phyloP scores from a whole-genome alignment of 1,140 invertebrate genomes.

The Doryteuthis pealeii region DNA sequence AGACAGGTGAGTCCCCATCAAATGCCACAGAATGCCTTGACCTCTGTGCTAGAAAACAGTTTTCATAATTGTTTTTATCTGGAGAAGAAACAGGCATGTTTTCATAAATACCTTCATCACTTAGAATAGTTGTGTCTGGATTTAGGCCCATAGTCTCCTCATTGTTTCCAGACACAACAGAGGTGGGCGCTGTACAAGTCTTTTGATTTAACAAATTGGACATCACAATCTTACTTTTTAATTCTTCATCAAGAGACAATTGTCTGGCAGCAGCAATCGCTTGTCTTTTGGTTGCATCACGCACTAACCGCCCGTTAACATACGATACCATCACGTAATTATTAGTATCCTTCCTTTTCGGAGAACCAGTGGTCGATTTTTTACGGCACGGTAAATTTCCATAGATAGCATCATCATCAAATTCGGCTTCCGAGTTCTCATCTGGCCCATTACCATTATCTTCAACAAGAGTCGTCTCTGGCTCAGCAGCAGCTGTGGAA shows the following conservation, averaged over 20 bases:
- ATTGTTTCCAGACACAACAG: not conserved
- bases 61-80: slow-evolving; percentile 4
- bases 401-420: not conserved
- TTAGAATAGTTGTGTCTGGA: not conserved
- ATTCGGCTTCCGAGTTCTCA: not conserved
- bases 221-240: not conserved
- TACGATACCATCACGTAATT: slow-evolving; percentile 3
- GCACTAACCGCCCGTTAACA: not conserved
- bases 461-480: not conserved
- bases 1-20: not conserved
- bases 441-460: not conserved
- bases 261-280: not conserved
- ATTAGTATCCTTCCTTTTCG: not conserved
- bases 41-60: slow-evolving; percentile 6
- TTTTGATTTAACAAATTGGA: not conserved
- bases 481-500: not conserved
- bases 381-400: slow-evolving; percentile 3
- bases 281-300: not conserved
- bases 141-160: not conserved
- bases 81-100: not conserved
- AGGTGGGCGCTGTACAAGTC: too few species aligned
- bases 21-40: slow-evolving; percentile 4
- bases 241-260: slow-evolving; percentile 6
- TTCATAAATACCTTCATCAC: slow-evolving; percentile 2
- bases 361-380: not conserved